Conservation (phyloP, 2,113 vertebrate genomes). For the Fukomys damarensis region DNA sequence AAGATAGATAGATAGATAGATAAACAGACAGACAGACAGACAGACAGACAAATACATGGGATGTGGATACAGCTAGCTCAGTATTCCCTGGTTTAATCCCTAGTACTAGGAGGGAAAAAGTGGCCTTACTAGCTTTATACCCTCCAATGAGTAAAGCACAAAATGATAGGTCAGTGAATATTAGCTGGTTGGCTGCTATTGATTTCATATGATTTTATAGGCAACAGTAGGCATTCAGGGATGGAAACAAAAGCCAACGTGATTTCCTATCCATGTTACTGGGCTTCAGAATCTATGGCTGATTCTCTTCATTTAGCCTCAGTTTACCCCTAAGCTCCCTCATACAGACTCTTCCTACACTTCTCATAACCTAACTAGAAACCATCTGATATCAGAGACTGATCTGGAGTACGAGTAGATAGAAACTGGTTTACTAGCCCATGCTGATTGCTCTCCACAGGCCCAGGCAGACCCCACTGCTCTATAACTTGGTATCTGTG, state of each 20-base stretch:
- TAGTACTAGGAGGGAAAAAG: neutral
- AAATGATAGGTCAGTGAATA: neutral
- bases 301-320: slow-evolving; percentile 40
- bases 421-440: neutral
- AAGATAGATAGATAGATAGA: neutral
- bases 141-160: neutral
- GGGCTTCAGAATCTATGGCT: slow-evolving; percentile 55
- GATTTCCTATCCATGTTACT: neutral
- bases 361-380: neutral
- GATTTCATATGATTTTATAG: slow-evolving; percentile 46
- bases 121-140: neutral
- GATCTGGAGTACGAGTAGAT: neutral
- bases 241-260: slow-evolving; percentile 24
- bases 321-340: neutral
- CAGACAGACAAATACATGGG: neutral
- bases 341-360: neutral
- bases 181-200: neutral
- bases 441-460: neutral
- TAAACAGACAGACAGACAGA: neutral
- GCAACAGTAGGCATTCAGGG: slow-evolving; percentile 17
- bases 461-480: neutral
- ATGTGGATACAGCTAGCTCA: neutral
- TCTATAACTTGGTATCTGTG: neutral
- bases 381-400: neutral
- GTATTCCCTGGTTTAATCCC: neutral